phyloP scores from a whole-genome alignment of 2,888 invertebrate genomes.

The Rhopalosiphum nymphaeae region DNA sequence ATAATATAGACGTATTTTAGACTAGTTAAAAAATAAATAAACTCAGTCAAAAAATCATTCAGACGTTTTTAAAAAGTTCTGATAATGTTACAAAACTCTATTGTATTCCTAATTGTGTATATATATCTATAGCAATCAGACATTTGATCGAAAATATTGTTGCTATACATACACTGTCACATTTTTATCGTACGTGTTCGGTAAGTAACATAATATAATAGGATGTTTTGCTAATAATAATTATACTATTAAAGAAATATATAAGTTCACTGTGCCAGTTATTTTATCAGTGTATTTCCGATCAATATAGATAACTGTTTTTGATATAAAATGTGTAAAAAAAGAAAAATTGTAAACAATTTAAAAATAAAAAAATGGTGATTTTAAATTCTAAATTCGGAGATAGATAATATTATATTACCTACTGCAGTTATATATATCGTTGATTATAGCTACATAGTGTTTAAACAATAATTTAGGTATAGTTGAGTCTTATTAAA shows the following conservation, averaged over 20 bases:
- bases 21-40: background rate
- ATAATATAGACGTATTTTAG: background rate
- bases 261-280: background rate
- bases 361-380: background rate
- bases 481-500: background rate
- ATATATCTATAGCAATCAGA: background rate
- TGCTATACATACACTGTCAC: background rate
- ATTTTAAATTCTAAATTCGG: background rate
- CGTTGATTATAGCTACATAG: background rate
- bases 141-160: constrained; percentile 19
- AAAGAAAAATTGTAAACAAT: background rate
- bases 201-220: background rate
- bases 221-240: constrained; percentile 8
- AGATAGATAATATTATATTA: background rate
- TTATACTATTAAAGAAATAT: background rate
- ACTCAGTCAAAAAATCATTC: background rate
- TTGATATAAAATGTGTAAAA: background rate
- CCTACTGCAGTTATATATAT: background rate
- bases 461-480: background rate
- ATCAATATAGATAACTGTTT: background rate
- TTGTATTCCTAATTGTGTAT: background rate
- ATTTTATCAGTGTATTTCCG: background rate
- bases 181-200: background rate
- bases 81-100: background rate
- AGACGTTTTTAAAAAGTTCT: background rate